Base-by-base conservation (phyloP, 1,140 invertebrate species). In the Papilio helenus region DNA sequence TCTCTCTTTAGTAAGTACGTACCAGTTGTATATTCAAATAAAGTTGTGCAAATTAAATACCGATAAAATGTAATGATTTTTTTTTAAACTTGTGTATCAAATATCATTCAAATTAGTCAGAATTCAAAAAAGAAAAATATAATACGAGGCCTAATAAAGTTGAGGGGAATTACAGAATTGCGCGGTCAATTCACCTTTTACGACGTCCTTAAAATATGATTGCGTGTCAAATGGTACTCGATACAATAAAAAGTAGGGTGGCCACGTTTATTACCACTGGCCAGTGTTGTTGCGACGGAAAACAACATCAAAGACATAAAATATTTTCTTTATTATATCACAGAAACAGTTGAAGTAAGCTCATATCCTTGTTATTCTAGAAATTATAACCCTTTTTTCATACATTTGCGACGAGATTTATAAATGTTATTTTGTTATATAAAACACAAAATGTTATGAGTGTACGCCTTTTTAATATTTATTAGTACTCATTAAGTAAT, bases 141-240 rank as follows among this genome's bases (percentile, higher is more conserved):
- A 10, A 65, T 65, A 34, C 61, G 18, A 34, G 26, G 61, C 23
- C 12, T 26, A 29, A 34, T 68, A 68, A 29, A 68, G 58, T 61
- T 26, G 26, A 68, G 10, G 61, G 61, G 61, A 68, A 26, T 61
- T 26, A 61, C 1, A 61, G 58, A 61, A 68, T 68, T 68, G 26
- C 61, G 61, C 61, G 61, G 26, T 68, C 61, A 68, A 34, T 68
- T 14, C 71, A 72, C 71, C 71, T 72, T 72, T 72, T 72, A 72
- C 71, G 71, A 44, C 71, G 71, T 72, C 71, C 71, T 72, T 72
- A 72, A 72, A 72, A 72, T 72, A 72, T 72, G 71, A 72, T 72
- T 72, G 71, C 71, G 71, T 72, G 71, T 72, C 71, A 44, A 74
- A 74, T 74, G 39, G 72, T 20, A 44, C 39, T 74, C 44, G 72